A percentile compares a stretch with the other conserved stretches of the same genome.
Evolutionary conservation across 2,888 invertebrate genomes (phyloP).

Genomic region (Agelastica alni): DNA sequence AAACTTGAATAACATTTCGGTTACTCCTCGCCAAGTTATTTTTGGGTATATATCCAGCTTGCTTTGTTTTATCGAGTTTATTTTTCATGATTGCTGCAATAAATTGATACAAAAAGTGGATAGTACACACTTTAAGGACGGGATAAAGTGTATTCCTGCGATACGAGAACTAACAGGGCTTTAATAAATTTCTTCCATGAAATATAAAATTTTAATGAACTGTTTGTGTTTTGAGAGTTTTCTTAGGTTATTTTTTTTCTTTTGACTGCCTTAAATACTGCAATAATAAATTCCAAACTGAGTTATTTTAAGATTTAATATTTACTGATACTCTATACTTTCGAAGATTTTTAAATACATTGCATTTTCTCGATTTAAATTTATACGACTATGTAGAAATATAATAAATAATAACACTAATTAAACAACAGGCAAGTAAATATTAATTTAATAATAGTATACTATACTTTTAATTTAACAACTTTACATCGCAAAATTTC

Average conservation of each 20-base stretch:
- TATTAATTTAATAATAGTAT: too few relatives aligned
- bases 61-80: constrained; percentile 26
- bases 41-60: constrained; percentile 22
- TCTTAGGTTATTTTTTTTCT: too few relatives aligned
- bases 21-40: constrained; percentile 23
- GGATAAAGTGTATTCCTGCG: constrained; percentile 5
- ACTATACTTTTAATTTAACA: too few relatives aligned
- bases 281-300: too few relatives aligned
- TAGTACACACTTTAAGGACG: constrained; percentile 9
- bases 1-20: constrained; percentile 31
- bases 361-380: not conserved
- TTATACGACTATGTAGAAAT: not conserved
- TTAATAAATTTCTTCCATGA: constrained; percentile 3
- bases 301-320: too few relatives aligned
- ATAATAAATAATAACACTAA: too few relatives aligned
- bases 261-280: too few relatives aligned
- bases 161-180: constrained; percentile 9
- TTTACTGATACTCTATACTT: constrained; percentile 28
- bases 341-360: not conserved
- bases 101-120: constrained; percentile 24
- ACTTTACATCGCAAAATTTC: too few relatives aligned
- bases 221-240: not conserved
- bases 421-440: too few relatives aligned
- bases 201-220: not conserved
- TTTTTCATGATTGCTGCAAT: constrained; percentile 25